Evolutionary conservation across 1,140 invertebrate species (phyloP).

Genomic region (Hetaerina americana): DNA sequence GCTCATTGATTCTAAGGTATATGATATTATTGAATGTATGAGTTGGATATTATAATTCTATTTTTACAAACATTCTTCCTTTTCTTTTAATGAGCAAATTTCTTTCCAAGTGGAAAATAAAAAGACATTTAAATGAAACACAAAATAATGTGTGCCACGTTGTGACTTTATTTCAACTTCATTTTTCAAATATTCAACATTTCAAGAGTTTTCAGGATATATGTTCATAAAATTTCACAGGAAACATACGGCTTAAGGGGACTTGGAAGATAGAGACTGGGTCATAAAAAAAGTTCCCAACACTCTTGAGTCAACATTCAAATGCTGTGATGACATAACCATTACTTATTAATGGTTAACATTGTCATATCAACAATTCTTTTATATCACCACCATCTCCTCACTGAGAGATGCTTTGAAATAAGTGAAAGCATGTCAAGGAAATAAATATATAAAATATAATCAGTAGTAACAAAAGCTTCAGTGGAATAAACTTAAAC

Average conservation of each 20-base stretch:
- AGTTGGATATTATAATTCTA: too few relatives aligned
- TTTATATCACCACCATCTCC: not conserved
- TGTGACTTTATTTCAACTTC: not conserved
- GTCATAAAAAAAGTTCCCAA: not conserved
- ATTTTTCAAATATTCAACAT: constrained; percentile 1
- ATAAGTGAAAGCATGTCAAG: not conserved
- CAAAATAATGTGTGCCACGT: not conserved
- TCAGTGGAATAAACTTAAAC: too few relatives aligned
- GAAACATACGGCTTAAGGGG: not conserved
- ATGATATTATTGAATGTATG: too few relatives aligned
- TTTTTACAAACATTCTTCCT: too few relatives aligned
- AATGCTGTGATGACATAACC: not conserved
- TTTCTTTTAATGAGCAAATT: too few relatives aligned
- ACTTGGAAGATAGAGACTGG: not conserved
- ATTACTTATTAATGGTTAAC: not conserved
- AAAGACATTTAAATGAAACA: not conserved
- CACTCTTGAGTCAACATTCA: not conserved
- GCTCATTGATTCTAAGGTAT: too few relatives aligned
- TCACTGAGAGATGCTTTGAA: not conserved
- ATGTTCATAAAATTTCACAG: not conserved
- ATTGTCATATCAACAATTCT: not conserved
- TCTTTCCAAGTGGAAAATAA: too few relatives aligned
- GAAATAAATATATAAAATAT: too few relatives aligned
- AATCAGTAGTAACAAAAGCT: too few relatives aligned
- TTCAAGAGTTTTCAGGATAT: not conserved